Evolutionary conservation across 1,140 invertebrate species (phyloP).

Genomic region (Arctopsyche grandis): DNA sequence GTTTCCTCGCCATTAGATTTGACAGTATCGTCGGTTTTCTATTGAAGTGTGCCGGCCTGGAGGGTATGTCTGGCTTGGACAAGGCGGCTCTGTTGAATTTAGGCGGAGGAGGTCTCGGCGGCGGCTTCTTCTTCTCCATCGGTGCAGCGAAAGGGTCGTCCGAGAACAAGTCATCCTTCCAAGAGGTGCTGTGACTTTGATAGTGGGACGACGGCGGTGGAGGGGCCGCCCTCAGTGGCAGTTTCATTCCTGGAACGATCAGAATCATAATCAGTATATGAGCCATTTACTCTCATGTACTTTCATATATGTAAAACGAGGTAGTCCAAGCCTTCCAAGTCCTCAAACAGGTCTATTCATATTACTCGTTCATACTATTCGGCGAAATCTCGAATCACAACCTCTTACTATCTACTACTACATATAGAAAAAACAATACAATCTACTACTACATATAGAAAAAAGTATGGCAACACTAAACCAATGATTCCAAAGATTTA

Average conservation of each 20-base stretch:
- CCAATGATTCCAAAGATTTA: no score
- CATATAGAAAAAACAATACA: no score
- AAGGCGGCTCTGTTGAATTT: conserved; percentile 56
- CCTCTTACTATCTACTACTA: no score
- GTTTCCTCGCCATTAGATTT: conserved; percentile 57
- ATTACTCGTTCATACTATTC: no score
- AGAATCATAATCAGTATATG: conserved; percentile 28
- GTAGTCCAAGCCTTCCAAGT: neutral
- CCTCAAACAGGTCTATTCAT: neutral
- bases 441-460: no score
- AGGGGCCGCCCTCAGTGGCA: conserved; percentile 62
- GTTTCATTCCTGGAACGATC: conserved; percentile 61
- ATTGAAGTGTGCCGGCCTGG: conserved; percentile 63
- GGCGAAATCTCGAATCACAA: no score
- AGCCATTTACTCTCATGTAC: no score
- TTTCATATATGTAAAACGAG: neutral
- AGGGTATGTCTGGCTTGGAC: conserved; percentile 60
- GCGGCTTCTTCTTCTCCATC: conserved; percentile 65
- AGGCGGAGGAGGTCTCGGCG: conserved; percentile 67
- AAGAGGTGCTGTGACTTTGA: conserved; percentile 61
- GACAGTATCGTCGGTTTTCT: conserved; percentile 66
- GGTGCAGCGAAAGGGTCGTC: conserved; percentile 59
- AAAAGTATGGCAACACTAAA: no score
- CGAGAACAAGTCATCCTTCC: conserved; percentile 62
- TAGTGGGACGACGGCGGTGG: conserved; percentile 57